Evolutionary conservation across 1,140 invertebrate species (phyloP).

Genomic region (Contarinia nasturtii): DNA sequence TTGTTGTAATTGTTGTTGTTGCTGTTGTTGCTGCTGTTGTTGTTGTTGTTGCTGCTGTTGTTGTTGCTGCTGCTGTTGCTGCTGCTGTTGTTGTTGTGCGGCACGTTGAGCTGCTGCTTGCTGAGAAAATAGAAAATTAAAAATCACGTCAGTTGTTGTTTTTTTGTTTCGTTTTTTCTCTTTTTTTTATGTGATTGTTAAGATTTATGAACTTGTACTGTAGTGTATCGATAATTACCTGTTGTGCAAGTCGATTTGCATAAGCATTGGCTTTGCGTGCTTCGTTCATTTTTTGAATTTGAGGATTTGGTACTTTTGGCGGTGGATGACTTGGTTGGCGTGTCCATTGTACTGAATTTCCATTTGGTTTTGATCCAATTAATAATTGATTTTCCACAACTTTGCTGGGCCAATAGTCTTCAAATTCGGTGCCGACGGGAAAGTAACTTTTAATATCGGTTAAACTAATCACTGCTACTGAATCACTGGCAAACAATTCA

Average conservation of each 20-base stretch:
- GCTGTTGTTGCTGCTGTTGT: constrained; percentile 9
- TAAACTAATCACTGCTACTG: constrained; percentile 71
- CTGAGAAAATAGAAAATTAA: not conserved
- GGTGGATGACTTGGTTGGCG: constrained; percentile 31
- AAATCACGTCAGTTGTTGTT: not conserved
- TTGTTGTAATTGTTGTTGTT: constrained; percentile 12
- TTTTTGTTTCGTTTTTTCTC: no score
- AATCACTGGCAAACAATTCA: constrained; percentile 75
- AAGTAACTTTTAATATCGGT: constrained; percentile 81
- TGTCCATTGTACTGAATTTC: constrained; percentile 39
- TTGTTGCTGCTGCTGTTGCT: constrained; percentile 9
- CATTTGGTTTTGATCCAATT: constrained; percentile 31
- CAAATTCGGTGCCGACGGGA: constrained; percentile 68
- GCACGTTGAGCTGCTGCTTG: not conserved
- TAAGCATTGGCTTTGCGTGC: not conserved
- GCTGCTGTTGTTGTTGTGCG: constrained; percentile 12
- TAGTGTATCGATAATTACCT: no score
- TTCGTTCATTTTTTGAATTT: not conserved
- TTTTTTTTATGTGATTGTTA: no score
- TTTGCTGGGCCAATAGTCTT: constrained; percentile 77
- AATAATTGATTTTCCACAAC: constrained; percentile 56
- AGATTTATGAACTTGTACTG: no score
- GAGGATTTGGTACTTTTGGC: constrained; percentile 3
- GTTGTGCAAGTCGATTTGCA: not conserved
- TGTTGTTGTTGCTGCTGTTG: constrained; percentile 11